These are phyloP conservation scores for Sebastes taczanowskii DNA, from an alignment of 2,797 vertebrate genomes.

Conservation along the genomic window DNA sequence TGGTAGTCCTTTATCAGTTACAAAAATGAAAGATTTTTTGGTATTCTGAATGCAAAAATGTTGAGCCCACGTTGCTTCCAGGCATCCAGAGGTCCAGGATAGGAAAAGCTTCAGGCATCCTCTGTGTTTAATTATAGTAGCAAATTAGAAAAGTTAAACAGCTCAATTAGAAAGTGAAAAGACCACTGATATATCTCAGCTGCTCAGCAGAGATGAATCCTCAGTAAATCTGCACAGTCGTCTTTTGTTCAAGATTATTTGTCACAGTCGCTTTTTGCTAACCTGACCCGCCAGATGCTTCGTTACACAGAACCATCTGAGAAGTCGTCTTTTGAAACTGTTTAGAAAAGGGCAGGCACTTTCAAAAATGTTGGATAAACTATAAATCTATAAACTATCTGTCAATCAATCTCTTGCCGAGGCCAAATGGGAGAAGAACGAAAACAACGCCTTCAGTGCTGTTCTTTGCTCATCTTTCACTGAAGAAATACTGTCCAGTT, in stretches of 20 bases:
- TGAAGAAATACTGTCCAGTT: not conserved
- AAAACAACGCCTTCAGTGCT: not conserved
- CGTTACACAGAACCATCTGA: not conserved
- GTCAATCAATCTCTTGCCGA: not conserved
- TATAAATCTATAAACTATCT: not conserved
- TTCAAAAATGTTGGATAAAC: too few relatives aligned
- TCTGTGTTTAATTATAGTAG: not conserved
- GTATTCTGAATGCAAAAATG: conserved; percentile 5
- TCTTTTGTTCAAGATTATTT: not conserved
- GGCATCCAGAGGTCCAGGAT: not conserved
- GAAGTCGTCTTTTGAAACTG: not conserved
- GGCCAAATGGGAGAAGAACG: not conserved
- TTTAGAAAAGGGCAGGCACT: not conserved
- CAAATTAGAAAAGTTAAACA: conserved; percentile 1
- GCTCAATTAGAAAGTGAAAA: not conserved
- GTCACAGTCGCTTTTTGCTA: not conserved
- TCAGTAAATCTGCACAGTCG: not conserved
- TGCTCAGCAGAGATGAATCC: not conserved
- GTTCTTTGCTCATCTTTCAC: not conserved
- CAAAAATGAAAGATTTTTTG: not conserved
- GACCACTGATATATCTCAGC: not conserved
- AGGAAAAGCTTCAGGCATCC: not conserved
- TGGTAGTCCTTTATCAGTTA: not conserved
- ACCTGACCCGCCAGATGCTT: not conserved
- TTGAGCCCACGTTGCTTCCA: not conserved